These are phyloP conservation scores for Rhinichthys osculus DNA, from an alignment of 2,797 vertebrate species.

Conservation along the genomic window DNA sequence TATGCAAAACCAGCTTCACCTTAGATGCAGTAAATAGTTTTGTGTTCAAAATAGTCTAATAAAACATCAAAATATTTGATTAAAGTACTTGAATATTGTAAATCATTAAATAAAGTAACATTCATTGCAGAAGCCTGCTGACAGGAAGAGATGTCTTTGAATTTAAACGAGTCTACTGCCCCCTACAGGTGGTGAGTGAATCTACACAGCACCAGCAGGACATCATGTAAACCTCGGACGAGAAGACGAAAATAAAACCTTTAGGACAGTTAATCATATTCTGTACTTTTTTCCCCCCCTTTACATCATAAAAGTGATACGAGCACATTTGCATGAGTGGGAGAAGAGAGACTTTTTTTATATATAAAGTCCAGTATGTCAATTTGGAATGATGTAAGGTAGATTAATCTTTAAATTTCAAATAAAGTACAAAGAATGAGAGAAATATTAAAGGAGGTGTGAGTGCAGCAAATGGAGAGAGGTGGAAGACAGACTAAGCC, in stretches of 20 bases:
- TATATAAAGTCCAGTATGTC: background rate
- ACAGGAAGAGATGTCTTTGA: background rate
- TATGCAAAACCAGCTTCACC: background rate
- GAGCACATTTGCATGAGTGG: conserved; percentile 47
- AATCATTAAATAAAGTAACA: background rate
- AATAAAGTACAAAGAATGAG: background rate
- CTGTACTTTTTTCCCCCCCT: conserved; percentile 21
- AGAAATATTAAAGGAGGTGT: background rate
- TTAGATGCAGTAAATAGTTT: background rate
- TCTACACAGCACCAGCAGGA: conserved; percentile 93
- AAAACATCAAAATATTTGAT: background rate
- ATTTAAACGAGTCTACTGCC: background rate
- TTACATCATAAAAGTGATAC: conserved; percentile 39
- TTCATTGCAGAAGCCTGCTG: background rate
- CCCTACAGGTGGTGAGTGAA: conserved; percentile 88
- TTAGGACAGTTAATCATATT: conserved; percentile 14
- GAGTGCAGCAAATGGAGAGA: background rate
- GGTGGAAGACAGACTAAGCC: background rate
- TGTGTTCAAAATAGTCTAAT: background rate
- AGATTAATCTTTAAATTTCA: background rate
- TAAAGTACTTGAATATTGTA: background rate
- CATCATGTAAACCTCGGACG: conserved; percentile 77
- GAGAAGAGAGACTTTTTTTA: conserved; percentile 12
- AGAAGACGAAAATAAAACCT: conserved; percentile 37
- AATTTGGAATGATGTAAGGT: background rate